These are phyloP conservation scores for Drosophila setifemur DNA, from an alignment of 1,140 invertebrate species.

Conservation along the genomic window DNA sequence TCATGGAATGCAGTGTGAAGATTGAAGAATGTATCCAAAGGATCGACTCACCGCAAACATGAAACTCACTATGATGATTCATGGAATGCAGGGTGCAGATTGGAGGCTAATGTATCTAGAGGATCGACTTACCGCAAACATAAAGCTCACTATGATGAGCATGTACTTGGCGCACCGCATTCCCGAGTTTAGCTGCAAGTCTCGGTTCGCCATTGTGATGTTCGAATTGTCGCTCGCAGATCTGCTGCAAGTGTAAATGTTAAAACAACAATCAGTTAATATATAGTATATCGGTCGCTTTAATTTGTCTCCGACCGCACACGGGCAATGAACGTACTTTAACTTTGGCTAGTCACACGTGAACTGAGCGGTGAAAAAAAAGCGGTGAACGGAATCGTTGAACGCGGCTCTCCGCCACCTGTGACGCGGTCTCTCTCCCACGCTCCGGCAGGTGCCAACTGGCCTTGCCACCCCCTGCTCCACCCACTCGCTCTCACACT, in stretches of 20 bases:
- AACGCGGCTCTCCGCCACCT: neutral
- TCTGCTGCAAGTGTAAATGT: slow-evolving; percentile 29
- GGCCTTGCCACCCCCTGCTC: slow-evolving; percentile 2
- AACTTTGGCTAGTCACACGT: slow-evolving; percentile 68
- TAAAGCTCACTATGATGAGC: slow-evolving; percentile 90
- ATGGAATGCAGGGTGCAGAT: slow-evolving; percentile 1
- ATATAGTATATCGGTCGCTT: slow-evolving; percentile 31
- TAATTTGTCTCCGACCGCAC: slow-evolving; percentile 12
- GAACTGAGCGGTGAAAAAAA: slow-evolving; percentile 56
- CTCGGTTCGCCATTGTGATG: slow-evolving; percentile 67
- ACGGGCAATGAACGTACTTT: slow-evolving; percentile 50
- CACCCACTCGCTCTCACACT: slow-evolving; percentile 6
- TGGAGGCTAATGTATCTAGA: neutral
- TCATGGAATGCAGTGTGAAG: neutral
- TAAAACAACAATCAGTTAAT: slow-evolving; percentile 23
- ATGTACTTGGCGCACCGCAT: slow-evolving; percentile 93
- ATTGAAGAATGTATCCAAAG: neutral
- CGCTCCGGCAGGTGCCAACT: slow-evolving; percentile 13
- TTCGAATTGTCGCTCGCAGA: neutral
- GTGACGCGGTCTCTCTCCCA: slow-evolving; percentile 3
- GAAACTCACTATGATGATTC: slow-evolving; percentile 86
- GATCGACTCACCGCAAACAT: slow-evolving; percentile 91
- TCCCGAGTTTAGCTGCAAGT: slow-evolving; percentile 85
- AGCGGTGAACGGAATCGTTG: slow-evolving; percentile 50
- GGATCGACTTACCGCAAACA: slow-evolving; percentile 90